A percentile compares a stretch with the other conserved stretches of the same genome.
Conservation (phyloP, 1,140 invertebrate genomes). For the Procambarus clarkii region DNA sequence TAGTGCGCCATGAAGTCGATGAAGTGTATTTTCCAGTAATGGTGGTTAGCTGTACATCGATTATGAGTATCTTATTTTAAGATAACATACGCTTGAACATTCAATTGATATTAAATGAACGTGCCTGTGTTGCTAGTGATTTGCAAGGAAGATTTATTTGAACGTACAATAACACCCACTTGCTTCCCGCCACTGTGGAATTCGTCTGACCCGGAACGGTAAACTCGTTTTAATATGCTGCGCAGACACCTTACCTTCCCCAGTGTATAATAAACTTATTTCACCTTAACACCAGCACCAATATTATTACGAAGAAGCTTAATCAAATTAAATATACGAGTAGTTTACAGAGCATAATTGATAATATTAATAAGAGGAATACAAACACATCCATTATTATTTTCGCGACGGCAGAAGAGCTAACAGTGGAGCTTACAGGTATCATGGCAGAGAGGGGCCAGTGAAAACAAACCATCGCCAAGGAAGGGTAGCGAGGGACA, state of each 20-base stretch:
- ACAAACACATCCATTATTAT: neutral
- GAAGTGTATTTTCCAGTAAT: neutral
- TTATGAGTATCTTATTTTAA: neutral
- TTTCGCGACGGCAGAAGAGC: neutral
- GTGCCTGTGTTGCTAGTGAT: too few relatives aligned
- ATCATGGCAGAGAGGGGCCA: conserved; percentile 56
- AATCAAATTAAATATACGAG: neutral
- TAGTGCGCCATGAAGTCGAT: neutral
- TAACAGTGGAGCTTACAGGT: conserved; percentile 62
- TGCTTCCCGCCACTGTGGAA: conserved; percentile 46
- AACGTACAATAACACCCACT: conserved; percentile 32
- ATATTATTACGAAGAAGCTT: neutral
- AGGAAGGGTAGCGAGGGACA: neutral
- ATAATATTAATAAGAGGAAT: neutral
- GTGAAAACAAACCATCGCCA: conserved; percentile 66
- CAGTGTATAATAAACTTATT: conserved; percentile 10
- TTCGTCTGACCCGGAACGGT: conserved; percentile 28
- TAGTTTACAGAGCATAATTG: neutral
- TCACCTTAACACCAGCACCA: neutral
- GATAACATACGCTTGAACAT: neutral
- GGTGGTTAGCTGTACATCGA: neutral
- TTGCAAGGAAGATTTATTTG: neutral
- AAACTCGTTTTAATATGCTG: conserved; percentile 22
- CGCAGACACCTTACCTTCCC: conserved; percentile 12
- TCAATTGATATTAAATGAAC: neutral